Conservation (phyloP, 2,113 vertebrate species). For the Collichthys lucidus region DNA sequence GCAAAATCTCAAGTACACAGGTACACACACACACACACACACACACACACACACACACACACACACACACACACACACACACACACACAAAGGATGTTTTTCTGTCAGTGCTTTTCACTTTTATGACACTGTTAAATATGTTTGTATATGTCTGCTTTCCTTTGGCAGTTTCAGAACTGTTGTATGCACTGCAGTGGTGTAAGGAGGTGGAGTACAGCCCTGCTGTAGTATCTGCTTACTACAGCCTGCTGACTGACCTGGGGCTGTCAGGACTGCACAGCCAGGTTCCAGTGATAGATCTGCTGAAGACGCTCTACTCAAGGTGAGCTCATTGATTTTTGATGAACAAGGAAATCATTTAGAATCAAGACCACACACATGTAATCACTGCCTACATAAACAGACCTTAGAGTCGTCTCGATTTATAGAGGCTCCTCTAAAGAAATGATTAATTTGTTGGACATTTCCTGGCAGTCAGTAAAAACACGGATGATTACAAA, state of each 20-base stretch:
- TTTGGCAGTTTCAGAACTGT: slow-evolving; percentile 89
- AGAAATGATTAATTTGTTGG: neutral
- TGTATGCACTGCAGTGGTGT: slow-evolving; percentile 95
- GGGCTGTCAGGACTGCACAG: slow-evolving; percentile 80
- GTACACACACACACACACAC: slow-evolving; percentile 52
- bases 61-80: slow-evolving; percentile 9
- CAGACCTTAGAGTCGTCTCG: neutral
- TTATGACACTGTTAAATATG: neutral
- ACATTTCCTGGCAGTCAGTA: neutral
- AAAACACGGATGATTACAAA: neutral
- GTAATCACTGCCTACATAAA: neutral
- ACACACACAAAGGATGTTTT: neutral
- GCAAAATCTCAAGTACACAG: slow-evolving; percentile 65
- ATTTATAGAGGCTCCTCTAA: neutral
- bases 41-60: slow-evolving; percentile 25
- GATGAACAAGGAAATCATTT: neutral
- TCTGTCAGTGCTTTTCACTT: neutral
- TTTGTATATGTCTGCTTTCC: slow-evolving; percentile 1
- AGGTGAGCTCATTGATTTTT: slow-evolving; percentile 80
- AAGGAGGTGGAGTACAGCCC: slow-evolving; percentile 88
- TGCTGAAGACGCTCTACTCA: slow-evolving; percentile 87
- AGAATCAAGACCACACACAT: neutral
- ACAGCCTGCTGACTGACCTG: slow-evolving; percentile 86
- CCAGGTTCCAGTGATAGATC: slow-evolving; percentile 65
- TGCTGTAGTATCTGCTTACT: slow-evolving; percentile 81